Base-by-base conservation (phyloP, 2,888 invertebrate genomes). In the Lucinisca nassula region DNA sequence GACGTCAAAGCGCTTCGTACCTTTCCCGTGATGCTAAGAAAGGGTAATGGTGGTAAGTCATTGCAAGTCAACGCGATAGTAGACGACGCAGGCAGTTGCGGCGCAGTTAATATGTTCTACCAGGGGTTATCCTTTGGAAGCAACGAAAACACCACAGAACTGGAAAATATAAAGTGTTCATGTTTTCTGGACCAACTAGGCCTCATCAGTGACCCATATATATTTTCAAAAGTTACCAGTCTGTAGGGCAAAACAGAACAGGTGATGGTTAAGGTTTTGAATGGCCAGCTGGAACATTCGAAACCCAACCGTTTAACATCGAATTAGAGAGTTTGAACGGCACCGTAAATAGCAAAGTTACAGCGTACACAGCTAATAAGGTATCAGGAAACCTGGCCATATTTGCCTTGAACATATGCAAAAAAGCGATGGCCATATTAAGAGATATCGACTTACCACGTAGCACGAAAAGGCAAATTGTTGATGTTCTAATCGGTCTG, bases 321-420 rank as follows among this genome's bases (percentile, higher is more conserved):
- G 73, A 30, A 24, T 30, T 84, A 21, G 72, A 84, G 76, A 79
- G 79, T 76, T 17, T 24, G 32, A 82, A 87, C 51, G 79, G 81
- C n/a, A 40, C 12, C 6, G 55, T 55, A 45, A 55, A 58, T 58
- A n/a, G 35, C 37, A 17, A 61, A 35, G 12, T n/a, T 32, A 12
- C 24, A 10, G 79, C 84, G 45, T 75, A 79, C 32, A 82, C 82
- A 17, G 77, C 83, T 17, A n/a, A 61, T 21, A 78, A 82, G 74
- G 86, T 90, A 32, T 82, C 86, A 58, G 84, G 85, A 70, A 49
- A 79, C 12, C 30, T 90, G 37, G 37, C 30, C 37, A 30, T 81
- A 14, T n/a, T 87, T 1, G 70, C 88, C 21, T 86, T 79, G 85
- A 87, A 85, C 6, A 32, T 82, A 38, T 45, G 45, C 45, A n/a